Conservation (phyloP, 2,888 invertebrate species). For the Polydrusus cervinus region DNA sequence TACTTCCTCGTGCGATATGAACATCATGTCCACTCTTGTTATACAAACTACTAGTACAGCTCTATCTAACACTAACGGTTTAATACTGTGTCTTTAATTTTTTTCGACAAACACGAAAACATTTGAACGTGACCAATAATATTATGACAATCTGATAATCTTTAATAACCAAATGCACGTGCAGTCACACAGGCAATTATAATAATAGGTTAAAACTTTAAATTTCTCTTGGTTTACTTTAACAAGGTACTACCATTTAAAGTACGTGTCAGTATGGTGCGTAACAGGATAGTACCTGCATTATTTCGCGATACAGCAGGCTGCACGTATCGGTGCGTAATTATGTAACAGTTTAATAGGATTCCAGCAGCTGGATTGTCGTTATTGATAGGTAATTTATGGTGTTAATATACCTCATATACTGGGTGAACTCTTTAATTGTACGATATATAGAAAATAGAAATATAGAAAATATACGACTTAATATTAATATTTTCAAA, state of each 20-base stretch:
- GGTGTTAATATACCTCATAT: background rate
- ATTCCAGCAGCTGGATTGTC: background rate
- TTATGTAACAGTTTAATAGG: conserved; percentile 36
- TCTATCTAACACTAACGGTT: conserved; percentile 18
- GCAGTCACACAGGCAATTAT: conserved; percentile 40
- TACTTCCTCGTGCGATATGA: too few species aligned
- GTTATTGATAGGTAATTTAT: conserved; percentile 16
- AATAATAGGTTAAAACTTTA: conserved; percentile 30
- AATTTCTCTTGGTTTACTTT: conserved; percentile 35
- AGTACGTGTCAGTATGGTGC: conserved; percentile 45
- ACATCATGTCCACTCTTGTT: too few species aligned
- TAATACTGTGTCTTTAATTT: background rate
- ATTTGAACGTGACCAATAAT: conserved; percentile 45
- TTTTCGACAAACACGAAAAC: conserved; percentile 28
- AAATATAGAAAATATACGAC: too few species aligned
- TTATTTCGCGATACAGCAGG: conserved; percentile 29
- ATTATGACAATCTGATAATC: conserved; percentile 47
- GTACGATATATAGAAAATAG: too few species aligned
- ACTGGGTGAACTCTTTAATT: too few species aligned
- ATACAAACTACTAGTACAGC: too few species aligned
- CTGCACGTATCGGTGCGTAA: conserved; percentile 33
- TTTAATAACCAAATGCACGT: conserved; percentile 42
- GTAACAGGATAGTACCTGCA: conserved; percentile 48
- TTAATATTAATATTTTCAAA: too few species aligned
- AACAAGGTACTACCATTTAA: conserved; percentile 38